A percentile compares a stretch with the other conserved stretches of the same genome.
Conservation (phyloP, 2,113 vertebrate species). For the Taxidea taxus region DNA sequence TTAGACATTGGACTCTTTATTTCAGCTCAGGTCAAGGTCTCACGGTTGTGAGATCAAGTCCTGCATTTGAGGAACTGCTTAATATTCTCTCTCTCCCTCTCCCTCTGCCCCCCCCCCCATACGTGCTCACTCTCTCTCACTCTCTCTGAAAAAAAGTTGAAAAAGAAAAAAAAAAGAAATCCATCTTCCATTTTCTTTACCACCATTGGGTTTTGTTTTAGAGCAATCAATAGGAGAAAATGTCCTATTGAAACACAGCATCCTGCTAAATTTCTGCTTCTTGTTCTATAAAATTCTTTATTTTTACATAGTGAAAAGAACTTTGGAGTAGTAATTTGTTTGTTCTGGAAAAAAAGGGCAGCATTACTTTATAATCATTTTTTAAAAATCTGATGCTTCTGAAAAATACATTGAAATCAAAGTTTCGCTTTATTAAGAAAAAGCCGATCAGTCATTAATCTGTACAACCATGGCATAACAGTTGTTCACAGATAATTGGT, state of each 20-base stretch:
- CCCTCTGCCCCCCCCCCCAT: too few relatives aligned
- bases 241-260: conserved; percentile 51
- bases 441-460: conserved; percentile 17
- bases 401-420: conserved; percentile 1
- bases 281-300: conserved; percentile 54
- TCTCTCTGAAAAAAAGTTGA: not conserved
- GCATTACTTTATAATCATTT: not conserved
- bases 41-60: not conserved
- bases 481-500: not conserved
- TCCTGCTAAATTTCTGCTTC: conserved; percentile 58
- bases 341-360: conserved; percentile 46
- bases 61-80: too few relatives aligned
- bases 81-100: not conserved
- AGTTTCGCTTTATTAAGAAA: conserved; percentile 27
- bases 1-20: not conserved
- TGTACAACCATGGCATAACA: not conserved
- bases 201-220: not conserved
- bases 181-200: not conserved
- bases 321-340: conserved; percentile 74
- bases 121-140: not conserved
- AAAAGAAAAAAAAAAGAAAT: not conserved
- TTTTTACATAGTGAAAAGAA: conserved; percentile 56
- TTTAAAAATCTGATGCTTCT: not conserved
- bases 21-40: not conserved
- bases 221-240: not conserved